phyloP scores from a whole-genome alignment of 1,140 invertebrate genomes.

The Aradophagus sp. region DNA sequence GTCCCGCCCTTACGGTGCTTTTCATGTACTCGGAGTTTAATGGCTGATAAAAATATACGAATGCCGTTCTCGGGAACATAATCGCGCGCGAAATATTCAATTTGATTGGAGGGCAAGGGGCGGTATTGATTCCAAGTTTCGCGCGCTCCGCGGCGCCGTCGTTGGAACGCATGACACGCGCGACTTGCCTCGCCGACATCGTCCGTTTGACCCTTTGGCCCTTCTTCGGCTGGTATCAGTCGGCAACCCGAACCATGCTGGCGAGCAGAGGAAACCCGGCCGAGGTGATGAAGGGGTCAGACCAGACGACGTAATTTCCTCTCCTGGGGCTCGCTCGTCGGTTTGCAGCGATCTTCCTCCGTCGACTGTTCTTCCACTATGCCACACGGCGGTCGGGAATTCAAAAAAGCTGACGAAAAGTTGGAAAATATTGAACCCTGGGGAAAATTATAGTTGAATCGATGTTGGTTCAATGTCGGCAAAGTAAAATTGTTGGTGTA shows the following conservation, averaged over 20 bases:
- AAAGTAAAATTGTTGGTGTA: too few relatives aligned
- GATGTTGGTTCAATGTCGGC: too few relatives aligned
- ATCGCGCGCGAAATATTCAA: conserved; percentile 26
- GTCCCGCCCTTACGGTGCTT: conserved; percentile 34
- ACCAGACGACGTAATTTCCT: conserved; percentile 70
- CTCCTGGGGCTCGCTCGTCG: conserved; percentile 56
- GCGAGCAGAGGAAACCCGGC: conserved; percentile 36
- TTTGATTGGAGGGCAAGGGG: conserved; percentile 17
- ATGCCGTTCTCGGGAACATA: conserved; percentile 17
- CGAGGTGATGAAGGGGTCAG: conserved; percentile 60
- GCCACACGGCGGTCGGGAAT: too few relatives aligned
- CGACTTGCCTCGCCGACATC: background rate
- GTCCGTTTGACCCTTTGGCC: conserved; percentile 13
- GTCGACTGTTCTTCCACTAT: background rate
- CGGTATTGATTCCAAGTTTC: conserved; percentile 36
- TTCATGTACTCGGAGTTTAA: conserved; percentile 48
- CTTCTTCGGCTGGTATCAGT: conserved; percentile 25
- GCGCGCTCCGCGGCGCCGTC: background rate
- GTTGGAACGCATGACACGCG: conserved; percentile 2
- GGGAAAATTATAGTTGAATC: too few relatives aligned
- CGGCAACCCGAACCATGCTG: background rate
- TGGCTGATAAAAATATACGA: conserved; percentile 42
- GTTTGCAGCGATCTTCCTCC: conserved; percentile 37
- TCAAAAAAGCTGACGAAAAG: too few relatives aligned
- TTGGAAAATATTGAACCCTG: too few relatives aligned